These are phyloP conservation scores for Lithophane ornitopus DNA, from an alignment of 2,888 invertebrate genomes.

Conservation along the genomic window DNA sequence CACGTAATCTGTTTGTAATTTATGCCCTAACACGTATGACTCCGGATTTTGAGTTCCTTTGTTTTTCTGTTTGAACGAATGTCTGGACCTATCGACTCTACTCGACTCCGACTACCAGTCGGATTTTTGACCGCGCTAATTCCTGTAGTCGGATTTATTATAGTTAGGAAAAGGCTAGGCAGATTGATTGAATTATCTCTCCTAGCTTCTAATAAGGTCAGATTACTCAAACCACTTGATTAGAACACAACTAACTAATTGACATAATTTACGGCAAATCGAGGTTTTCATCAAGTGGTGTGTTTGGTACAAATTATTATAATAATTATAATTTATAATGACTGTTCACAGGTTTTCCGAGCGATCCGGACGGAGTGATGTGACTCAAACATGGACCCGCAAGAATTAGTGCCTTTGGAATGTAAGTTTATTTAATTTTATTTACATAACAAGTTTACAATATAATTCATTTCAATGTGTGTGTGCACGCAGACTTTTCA, in stretches of 20 bases:
- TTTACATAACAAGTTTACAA: background rate
- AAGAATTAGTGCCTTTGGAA: constrained; percentile 85
- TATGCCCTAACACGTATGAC: no score
- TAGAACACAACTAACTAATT: constrained; percentile 1
- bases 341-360: constrained; percentile 27
- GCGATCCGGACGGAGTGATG: constrained; percentile 53
- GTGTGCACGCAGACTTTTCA: background rate
- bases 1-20: no score
- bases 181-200: no score
- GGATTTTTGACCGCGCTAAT: no score
- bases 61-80: no score
- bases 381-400: constrained; percentile 80
- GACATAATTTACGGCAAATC: background rate
- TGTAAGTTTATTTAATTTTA: constrained; percentile 73
- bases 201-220: constrained; percentile 12
- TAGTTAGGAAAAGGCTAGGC: no score
- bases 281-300: constrained; percentile 30
- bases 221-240: constrained; percentile 16
- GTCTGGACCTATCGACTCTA: no score
- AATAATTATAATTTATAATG: constrained; percentile 20
- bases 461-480: background rate
- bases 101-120: no score
- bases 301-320: constrained; percentile 1
- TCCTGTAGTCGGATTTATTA: no score
- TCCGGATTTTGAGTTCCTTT: no score